Evolutionary conservation across 1,140 invertebrate species (phyloP), one percentile per base, ranked within the genome.

Genomic region (Sesamia nonagrioides): DNA sequence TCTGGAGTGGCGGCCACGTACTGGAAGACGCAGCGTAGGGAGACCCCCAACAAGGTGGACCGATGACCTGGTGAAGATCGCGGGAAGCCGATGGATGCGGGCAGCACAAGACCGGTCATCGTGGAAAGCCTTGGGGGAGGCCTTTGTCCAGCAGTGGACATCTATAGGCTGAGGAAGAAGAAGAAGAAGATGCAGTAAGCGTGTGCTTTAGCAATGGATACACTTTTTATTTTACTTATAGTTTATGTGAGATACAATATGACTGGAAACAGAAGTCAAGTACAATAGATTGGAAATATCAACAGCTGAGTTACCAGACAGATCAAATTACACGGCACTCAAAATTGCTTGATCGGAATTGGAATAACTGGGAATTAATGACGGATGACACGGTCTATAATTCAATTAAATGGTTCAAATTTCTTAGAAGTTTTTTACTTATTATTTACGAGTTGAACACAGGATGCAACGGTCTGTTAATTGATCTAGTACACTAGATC

Each of bases 401-500:
- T 17, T 42, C 61, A 21, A 42, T 58, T 33, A 71, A 33, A 71
- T 1, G 42, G 5, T 71, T 35, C 50, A 18, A 0, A 35, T 35
- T 8, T 37, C 27, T 33, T 42, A 8, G 35, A 60, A 37, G 4
- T 73, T 73, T 56, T 73, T 73, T 15, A 45, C 7, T 73, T 48
- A 68, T 2, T 21, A 15, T 35, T 69, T 50, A 7, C 42, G 5
- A 48, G 45, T 33, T 58, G 15, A 21, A 1, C 3, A 73, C 50
- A 56, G 37, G 45, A 58, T 35, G 42, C 48, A 50, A 58, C 73
- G 40, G 73, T 61, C 17, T 13, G 27, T 2, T 48, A 54, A 76
- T 66, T 76, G 60, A 66, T 54, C 74, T 37, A 54, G 21, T 76
- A 75, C 35, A 76, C 61, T 52, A 66, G 54, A 76, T 76, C 33